Conservation (phyloP, 2,113 vertebrate genomes). For the Motacilla alba region DNA sequence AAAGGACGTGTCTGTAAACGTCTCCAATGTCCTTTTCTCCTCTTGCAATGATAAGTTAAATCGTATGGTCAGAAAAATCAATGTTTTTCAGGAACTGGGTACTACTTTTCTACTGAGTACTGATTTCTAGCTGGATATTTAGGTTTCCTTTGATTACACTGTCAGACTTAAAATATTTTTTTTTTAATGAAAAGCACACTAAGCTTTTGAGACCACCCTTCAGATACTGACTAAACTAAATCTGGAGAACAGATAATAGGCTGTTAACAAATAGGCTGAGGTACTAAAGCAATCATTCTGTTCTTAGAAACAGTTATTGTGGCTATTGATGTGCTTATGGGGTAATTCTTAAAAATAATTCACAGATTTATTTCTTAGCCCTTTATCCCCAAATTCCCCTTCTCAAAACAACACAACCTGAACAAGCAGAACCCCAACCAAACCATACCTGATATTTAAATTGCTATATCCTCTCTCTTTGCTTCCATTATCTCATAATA, state of each 20-base stretch:
- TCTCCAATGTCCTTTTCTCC: neutral
- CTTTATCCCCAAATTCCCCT: neutral
- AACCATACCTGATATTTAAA: neutral
- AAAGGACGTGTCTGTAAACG: neutral
- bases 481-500: neutral
- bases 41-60: neutral
- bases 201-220: neutral
- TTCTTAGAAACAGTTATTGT: neutral
- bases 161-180: neutral
- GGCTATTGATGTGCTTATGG: neutral
- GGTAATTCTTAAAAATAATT: neutral
- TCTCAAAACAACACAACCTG: neutral
- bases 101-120: neutral
- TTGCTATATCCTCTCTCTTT: neutral
- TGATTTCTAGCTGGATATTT: neutral
- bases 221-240: neutral
- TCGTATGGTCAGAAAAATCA: neutral
- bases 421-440: neutral
- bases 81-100: neutral
- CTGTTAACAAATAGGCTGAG: neutral
- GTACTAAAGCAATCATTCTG: neutral
- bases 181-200: neutral
- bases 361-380: neutral
- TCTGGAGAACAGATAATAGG: neutral
- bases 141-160: neutral